Evolutionary conservation across 2,888 invertebrate genomes (phyloP).

Genomic region (Apodemia mormo): DNA sequence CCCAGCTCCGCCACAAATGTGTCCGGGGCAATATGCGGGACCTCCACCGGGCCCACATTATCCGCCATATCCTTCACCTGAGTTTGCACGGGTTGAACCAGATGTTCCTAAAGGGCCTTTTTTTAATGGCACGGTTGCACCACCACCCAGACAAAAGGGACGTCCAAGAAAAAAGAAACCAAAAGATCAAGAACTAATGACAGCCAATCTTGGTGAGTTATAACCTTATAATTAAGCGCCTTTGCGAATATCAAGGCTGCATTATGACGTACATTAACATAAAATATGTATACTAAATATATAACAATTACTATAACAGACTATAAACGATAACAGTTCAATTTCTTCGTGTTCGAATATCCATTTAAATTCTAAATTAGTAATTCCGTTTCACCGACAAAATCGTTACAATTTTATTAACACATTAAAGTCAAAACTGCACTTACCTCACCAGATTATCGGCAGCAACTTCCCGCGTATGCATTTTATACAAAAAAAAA

Average conservation of each 20-base stretch:
- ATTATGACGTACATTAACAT: constrained; percentile 10
- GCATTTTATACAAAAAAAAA: constrained; percentile 50
- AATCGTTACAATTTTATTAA: constrained; percentile 79
- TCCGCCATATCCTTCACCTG: constrained; percentile 82
- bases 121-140: constrained; percentile 79
- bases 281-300: not conserved
- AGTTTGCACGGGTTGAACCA: constrained; percentile 75
- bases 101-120: constrained; percentile 79
- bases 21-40: constrained; percentile 80
- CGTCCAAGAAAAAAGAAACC: constrained; percentile 96
- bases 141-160: constrained; percentile 94
- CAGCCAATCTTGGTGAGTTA: constrained; percentile 90
- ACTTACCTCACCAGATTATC: constrained; percentile 77
- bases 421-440: constrained; percentile 80
- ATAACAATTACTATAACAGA: constrained; percentile 9
- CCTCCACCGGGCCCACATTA: constrained; percentile 71
- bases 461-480: constrained; percentile 71
- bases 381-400: constrained; percentile 63
- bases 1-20: constrained; percentile 81
- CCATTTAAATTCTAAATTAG: constrained; percentile 15
- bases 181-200: constrained; percentile 93
- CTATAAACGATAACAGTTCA: constrained; percentile 7
- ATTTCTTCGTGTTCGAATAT: not conserved
- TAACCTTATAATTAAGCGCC: constrained; percentile 23
- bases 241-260: constrained; percentile 26